phyloP scores from a whole-genome alignment of 2,113 vertebrate genomes.

The Laterallus jamaicensis region DNA sequence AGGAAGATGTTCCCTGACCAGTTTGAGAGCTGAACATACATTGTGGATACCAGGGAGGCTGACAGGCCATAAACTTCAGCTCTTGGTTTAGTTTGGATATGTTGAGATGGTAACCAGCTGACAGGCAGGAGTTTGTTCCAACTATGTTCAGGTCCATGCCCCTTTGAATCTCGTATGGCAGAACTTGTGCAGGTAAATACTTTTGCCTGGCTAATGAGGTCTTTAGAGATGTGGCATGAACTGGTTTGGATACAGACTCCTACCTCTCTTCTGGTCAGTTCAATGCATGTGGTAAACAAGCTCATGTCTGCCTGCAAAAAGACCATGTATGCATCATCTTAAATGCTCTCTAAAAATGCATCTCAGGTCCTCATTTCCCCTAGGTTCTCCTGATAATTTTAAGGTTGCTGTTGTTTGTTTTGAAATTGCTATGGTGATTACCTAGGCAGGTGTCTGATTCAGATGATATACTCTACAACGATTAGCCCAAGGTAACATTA shows the following conservation, averaged over 20 bases:
- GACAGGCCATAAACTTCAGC: not conserved
- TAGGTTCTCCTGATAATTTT: not conserved
- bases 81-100: not conserved
- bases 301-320: not conserved
- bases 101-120: not conserved
- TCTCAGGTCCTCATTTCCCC: not conserved
- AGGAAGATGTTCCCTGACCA: not conserved
- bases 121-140: not conserved
- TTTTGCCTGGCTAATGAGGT: not conserved
- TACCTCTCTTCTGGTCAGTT: not conserved
- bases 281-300: not conserved
- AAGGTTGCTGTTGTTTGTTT: conserved; percentile 25
- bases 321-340: not conserved
- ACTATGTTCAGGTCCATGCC: not conserved
- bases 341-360: not conserved
- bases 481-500: conserved; percentile 44
- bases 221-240: not conserved
- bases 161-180: not conserved
- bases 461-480: not conserved
- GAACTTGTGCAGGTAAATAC: not conserved
- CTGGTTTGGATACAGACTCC: not conserved
- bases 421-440: not conserved
- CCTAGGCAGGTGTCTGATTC: not conserved
- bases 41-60: not conserved
- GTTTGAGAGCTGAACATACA: not conserved